Conservation (phyloP, 35 echinoderm and acorn worm genomes). For the Apostichopus californicus region DNA sequence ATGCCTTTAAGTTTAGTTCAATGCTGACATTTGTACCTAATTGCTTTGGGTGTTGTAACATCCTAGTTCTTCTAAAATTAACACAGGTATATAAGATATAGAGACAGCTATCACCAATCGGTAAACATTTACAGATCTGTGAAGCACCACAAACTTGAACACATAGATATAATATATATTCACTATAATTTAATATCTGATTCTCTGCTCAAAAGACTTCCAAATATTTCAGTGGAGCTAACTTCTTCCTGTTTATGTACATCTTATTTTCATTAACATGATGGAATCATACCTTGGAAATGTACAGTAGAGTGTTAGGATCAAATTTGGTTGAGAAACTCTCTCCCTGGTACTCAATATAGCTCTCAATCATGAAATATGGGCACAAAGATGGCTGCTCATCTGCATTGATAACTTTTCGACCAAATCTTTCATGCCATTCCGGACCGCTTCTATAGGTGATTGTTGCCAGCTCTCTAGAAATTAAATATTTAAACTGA, state of each 20-base stretch:
- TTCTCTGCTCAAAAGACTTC: too few species aligned
- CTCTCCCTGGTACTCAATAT: constrained; percentile 91
- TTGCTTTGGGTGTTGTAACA: too few species aligned
- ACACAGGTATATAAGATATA: too few species aligned
- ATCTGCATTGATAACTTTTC: constrained; percentile 54
- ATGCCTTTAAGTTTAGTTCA: too few species aligned
- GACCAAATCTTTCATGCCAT: constrained; percentile 87
- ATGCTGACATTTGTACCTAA: too few species aligned
- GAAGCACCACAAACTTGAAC: neutral
- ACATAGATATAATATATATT: neutral
- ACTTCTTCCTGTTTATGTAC: too few species aligned
- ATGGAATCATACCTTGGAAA: constrained; percentile 85
- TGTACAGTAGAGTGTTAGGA: constrained; percentile 92
- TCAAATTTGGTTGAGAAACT: constrained; percentile 89
- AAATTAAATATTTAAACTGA: neutral
- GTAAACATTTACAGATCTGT: neutral
- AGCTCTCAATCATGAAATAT: constrained; percentile 82
- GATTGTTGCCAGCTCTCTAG: constrained; percentile 95
- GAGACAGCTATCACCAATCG: too few species aligned
- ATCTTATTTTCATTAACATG: neutral
- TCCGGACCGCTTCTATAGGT: constrained; percentile 97
- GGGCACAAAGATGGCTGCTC: constrained; percentile 81
- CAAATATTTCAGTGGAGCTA: too few species aligned
- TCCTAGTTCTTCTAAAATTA: too few species aligned
- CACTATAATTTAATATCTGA: too few species aligned